Base-by-base conservation (phyloP, 2,113 vertebrate species). In the Prunella fulvescens region DNA sequence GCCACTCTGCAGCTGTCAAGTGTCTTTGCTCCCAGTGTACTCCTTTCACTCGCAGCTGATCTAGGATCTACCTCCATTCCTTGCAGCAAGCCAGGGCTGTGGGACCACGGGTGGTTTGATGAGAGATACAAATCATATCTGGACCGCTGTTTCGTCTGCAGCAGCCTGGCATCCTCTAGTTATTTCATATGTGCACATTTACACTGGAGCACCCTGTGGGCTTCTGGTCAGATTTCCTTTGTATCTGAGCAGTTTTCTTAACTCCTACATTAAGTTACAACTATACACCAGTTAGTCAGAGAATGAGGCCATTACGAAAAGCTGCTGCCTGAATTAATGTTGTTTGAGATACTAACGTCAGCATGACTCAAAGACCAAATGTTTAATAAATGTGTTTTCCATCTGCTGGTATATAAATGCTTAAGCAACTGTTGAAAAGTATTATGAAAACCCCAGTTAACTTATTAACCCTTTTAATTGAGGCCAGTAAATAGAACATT, bases 371-470 rank as follows among this genome's bases (percentile, higher is more conserved):
- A 86, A 82, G 66, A 88, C 76, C 89, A 77, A 92, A 86, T 88
- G 82, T 90, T 88, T 95, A 86, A 71, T 96, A 88, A 90, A 95
- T 90, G 82, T 86, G 85, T 92, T 92, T 92, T 95, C 73, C 90
- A 93, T 92, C 78, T 92, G 92, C 57, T 79, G 61, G 60, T 67
- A 66, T 70, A 77, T 73, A 90, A 93, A 81, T 81, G 83, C 77
- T 93, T 93, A 73, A 95, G 67, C 95, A 96, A 74, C 84, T 84
- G 70, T 81, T 93, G 31, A 71, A 65, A 94, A 86, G 54, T 84
- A 35, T 79, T 90, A 48, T 60, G 77, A 86, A 92, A 96, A 71
- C 10, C 14, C 11, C 26, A 71, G 37, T 67, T 85, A 81, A 60
- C 44, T 78, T 79, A 74, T 79, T 91, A 92, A 81, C 72, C 57